Conservation (phyloP, 2,888 invertebrate species). For the Trissonchulus latispiculum region DNA sequence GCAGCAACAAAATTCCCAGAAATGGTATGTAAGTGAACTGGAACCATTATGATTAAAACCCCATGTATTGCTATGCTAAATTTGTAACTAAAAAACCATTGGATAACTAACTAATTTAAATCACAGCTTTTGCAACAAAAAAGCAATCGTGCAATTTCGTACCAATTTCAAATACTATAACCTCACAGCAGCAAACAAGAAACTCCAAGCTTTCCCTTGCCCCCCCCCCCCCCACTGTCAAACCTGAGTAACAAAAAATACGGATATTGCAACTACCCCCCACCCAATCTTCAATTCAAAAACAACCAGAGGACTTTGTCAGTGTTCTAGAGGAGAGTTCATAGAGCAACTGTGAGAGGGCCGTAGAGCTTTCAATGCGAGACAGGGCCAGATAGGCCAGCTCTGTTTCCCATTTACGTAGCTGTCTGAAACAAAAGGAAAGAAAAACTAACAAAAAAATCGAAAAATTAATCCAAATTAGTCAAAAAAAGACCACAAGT, state of each 20-base stretch:
- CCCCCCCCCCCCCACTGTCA: too few species aligned
- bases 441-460: neutral
- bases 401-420: slow-evolving; percentile 70
- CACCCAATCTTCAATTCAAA: neutral
- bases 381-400: slow-evolving; percentile 85
- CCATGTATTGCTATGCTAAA: too few species aligned
- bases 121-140: too few species aligned
- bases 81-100: too few species aligned
- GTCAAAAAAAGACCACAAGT: neutral
- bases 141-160: too few species aligned
- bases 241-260: neutral
- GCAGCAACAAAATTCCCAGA: too few species aligned
- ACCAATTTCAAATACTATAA: too few species aligned
- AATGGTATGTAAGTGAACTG: too few species aligned
- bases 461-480: neutral
- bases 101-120: too few species aligned
- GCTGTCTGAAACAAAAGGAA: neutral
- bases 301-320: neutral
- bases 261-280: neutral
- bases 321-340: slow-evolving; percentile 50
- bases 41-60: too few species aligned
- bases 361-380: slow-evolving; percentile 84
- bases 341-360: slow-evolving; percentile 86
- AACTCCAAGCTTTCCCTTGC: too few species aligned
- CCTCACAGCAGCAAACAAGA: too few species aligned